Evolutionary conservation across 2,113 vertebrate species (phyloP).

Genomic region (Acanthochromis polyacanthus): DNA sequence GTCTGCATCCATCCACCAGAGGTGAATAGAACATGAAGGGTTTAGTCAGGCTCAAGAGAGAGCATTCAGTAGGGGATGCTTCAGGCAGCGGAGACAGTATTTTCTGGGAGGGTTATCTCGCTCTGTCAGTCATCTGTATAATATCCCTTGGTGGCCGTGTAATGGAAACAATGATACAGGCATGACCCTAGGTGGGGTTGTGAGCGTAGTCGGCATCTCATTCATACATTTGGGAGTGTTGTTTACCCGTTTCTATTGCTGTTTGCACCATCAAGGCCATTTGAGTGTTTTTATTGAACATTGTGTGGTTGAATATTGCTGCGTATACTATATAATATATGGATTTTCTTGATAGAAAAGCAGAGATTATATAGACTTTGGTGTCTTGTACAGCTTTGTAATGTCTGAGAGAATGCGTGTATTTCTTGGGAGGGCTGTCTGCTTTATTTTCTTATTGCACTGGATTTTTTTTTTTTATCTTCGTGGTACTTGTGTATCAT

Average conservation of each 20-base stretch:
- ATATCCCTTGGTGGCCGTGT: conserved; percentile 47
- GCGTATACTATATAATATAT: too few species aligned
- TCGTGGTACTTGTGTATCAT: conserved; percentile 35
- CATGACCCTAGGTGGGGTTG: conserved; percentile 10
- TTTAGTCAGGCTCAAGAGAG: conserved; percentile 52
- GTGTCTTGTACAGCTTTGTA: too few species aligned
- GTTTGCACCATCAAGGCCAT: not conserved
- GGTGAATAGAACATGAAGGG: conserved; percentile 49
- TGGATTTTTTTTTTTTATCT: conserved; percentile 31
- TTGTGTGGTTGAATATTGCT: not conserved
- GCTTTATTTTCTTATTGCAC: not conserved
- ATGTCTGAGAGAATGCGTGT: not conserved
- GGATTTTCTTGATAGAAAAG: not conserved
- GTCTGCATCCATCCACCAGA: conserved; percentile 42
- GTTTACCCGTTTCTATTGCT: conserved; percentile 16
- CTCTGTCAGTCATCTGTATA: conserved; percentile 47
- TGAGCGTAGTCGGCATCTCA: conserved; percentile 17
- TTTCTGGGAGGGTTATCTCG: conserved; percentile 42
- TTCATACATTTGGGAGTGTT: conserved; percentile 7
- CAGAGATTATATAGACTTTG: not conserved
- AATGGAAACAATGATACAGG: conserved; percentile 50
- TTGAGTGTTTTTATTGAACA: conserved; percentile 11
- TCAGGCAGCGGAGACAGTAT: conserved; percentile 20
- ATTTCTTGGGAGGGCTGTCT: not conserved
- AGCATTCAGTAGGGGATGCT: conserved; percentile 39